These are phyloP conservation scores for Mamestra brassicae DNA, from an alignment of 2,888 invertebrate genomes.

Conservation along the genomic window DNA sequence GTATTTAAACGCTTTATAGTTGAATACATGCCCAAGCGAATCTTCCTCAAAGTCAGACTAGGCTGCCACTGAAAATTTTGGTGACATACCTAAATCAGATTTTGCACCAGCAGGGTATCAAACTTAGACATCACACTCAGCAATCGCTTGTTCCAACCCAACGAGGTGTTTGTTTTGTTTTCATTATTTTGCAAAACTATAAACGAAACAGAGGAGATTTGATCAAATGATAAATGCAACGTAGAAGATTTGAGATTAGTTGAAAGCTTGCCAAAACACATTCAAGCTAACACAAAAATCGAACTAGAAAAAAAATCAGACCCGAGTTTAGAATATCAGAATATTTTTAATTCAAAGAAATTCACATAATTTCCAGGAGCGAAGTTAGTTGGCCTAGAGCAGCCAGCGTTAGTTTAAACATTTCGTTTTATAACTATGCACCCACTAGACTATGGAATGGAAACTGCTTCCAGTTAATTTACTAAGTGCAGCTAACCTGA, in stretches of 20 bases:
- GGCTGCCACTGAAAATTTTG: background rate
- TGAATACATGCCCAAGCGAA: no score
- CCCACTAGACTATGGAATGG: slow-evolving; percentile 43
- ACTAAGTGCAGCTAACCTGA: slow-evolving; percentile 51
- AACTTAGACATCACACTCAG: background rate
- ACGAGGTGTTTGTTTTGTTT: slow-evolving; percentile 1
- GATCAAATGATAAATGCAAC: slow-evolving; percentile 42
- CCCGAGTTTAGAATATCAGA: slow-evolving; percentile 27
- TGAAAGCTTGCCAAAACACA: slow-evolving; percentile 44
- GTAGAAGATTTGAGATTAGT: slow-evolving; percentile 25
- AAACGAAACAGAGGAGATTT: slow-evolving; percentile 22
- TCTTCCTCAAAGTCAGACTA: no score
- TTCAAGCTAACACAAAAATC: slow-evolving; percentile 30
- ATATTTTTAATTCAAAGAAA: slow-evolving; percentile 45
- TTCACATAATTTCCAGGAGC: slow-evolving; percentile 36
- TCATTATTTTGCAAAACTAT: slow-evolving; percentile 2
- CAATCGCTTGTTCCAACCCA: background rate
- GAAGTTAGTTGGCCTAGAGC: slow-evolving; percentile 29
- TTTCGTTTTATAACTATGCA: slow-evolving; percentile 55
- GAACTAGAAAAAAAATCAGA: slow-evolving; percentile 16
- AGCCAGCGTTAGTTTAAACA: slow-evolving; percentile 46
- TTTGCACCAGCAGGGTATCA: background rate
- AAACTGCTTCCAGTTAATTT: slow-evolving; percentile 58
- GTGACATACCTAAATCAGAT: background rate
- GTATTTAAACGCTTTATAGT: no score